These are phyloP conservation scores for Clarias magur DNA, from an alignment of 2,113 vertebrate species.

Conservation along the genomic window DNA sequence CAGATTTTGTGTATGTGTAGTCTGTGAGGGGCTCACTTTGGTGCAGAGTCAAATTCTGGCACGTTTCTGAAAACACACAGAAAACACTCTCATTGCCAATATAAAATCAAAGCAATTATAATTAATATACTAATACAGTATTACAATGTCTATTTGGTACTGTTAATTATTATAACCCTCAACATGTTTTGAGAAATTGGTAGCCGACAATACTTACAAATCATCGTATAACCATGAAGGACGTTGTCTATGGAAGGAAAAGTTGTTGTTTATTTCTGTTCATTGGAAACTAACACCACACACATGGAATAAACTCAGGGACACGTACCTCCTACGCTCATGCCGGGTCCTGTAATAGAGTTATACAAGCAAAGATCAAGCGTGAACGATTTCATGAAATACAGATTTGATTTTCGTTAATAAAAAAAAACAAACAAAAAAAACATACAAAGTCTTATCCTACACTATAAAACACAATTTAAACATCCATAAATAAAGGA, in stretches of 20 bases:
- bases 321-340: neutral
- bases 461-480: no score
- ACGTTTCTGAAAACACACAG: conserved; percentile 40
- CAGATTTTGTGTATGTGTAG: neutral
- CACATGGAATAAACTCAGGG: neutral
- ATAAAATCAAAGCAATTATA: neutral
- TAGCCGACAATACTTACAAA: neutral
- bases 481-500: no score
- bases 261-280: neutral
- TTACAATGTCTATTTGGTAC: neutral
- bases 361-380: neutral
- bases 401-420: no score
- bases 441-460: no score
- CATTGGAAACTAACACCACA: neutral
- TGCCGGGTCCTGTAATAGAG: neutral
- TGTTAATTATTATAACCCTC: neutral
- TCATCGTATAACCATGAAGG: neutral
- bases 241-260: no score
- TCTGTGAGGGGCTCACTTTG: conserved; percentile 15
- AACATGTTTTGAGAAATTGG: neutral
- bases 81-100: neutral
- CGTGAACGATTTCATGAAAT: neutral
- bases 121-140: neutral
- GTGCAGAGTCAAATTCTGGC: neutral
- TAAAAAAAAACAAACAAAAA: no score